A percentile compares a stretch with the other conserved stretches of the same genome.
Conservation (phyloP, 2,113 vertebrate species). For the Oceanites oceanicus region DNA sequence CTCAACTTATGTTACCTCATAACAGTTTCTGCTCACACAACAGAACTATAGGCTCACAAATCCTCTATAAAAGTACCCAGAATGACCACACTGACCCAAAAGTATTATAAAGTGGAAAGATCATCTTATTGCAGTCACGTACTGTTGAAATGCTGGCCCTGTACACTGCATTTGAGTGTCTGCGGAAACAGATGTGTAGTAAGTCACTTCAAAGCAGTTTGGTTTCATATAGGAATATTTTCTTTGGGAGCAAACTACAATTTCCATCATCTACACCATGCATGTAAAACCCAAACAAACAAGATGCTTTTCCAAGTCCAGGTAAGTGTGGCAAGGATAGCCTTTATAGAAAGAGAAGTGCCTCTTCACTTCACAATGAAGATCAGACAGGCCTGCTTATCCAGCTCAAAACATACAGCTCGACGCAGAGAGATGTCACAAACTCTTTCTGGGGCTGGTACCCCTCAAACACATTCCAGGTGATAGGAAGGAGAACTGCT, state of each 20-base stretch:
- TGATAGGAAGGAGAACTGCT: neutral
- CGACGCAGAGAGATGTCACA: neutral
- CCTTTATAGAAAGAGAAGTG: neutral
- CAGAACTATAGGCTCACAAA: conserved; percentile 45
- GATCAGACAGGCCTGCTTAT: neutral
- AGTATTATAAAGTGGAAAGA: neutral
- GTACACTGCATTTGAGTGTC: neutral
- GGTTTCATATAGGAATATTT: neutral
- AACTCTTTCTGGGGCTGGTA: neutral
- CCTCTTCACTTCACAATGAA: neutral
- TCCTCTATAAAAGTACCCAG: conserved; percentile 3
- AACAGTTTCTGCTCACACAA: conserved; percentile 57
- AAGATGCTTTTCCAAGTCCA: neutral
- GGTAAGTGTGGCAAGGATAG: neutral
- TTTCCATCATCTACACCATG: neutral
- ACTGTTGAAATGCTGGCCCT: neutral
- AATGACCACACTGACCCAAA: conserved; percentile 1
- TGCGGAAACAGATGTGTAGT: neutral
- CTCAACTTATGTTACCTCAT: conserved; percentile 73
- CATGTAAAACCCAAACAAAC: neutral
- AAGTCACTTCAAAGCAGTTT: neutral
- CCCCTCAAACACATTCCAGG: neutral
- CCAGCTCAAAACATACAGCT: neutral
- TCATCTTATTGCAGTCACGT: neutral
- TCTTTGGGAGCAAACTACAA: neutral